Base-by-base conservation (phyloP, 2,113 vertebrate species). In the Dryoscopus gambensis region DNA sequence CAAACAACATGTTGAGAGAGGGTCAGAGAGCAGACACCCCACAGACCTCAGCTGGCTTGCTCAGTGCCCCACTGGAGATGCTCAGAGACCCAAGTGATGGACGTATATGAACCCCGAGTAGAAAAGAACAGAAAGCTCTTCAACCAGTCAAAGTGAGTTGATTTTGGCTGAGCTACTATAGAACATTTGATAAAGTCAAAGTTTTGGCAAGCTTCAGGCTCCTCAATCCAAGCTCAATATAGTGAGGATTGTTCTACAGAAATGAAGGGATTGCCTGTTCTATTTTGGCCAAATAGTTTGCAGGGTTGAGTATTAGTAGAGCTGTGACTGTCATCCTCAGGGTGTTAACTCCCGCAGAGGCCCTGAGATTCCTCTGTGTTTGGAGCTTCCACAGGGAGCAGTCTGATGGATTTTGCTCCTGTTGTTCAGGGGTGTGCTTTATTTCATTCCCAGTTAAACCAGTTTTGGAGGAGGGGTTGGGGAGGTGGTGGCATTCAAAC, bases 151-250 rank as follows among this genome's bases (percentile, higher is more conserved):
- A 76, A 94, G 13, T 40, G 44, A 89, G 53, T 46, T 94, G 87
- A 49, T 79, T 89, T 94, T 96, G 84, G 69, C 73, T 69, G 71
- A 57, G 14, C 71, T 85, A 46, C 46, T 85, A 21, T 35, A 83
- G 74, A 91, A 84, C 63, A 63, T 91, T 79, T 91, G 53, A 94
- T 91, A 90, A 95, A 95, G 84, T 87, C 53, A 57, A 87, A 63
- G 81, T 87, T 87, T 87, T 91, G 70, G 84, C 91, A 96, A 79
- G 89, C 62, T 71, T 53, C 44, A 46, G 46, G 53, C 37, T 76
- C 46, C 40, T 79, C 69, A 89, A 37, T 94, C 70, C 84, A 84
- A 76, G 49, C 57, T 95, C 69, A 65, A 25, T 93, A 60, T 33
- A 91, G 65, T 50, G 46, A 76, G 57, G 65, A 83, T 94, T 83